Base-by-base conservation (phyloP, 2,888 invertebrate genomes). In the Eurytoma adleriae region DNA sequence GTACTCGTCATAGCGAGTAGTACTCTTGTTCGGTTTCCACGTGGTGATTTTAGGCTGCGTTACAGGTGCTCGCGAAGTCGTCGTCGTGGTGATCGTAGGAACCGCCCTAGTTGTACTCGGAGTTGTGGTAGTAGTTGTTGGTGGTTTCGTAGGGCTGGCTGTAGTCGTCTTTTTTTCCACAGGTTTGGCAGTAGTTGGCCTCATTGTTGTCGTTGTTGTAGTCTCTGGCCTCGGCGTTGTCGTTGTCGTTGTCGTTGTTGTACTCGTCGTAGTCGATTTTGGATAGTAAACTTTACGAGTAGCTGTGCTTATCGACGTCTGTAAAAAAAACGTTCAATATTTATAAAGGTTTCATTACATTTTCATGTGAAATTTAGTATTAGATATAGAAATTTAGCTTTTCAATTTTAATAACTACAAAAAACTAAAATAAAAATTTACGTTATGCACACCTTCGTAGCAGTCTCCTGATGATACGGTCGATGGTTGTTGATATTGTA, bases 401-500 rank as follows among this genome's bases (percentile, higher is more conserved):
- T 10, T 10, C 10, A 40, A 48, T 24, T 30, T n/a, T 16, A 48
- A 30, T 18, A 7, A 57, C 24, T 12, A 30, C 14, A 40, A 30
- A 27, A 30, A 30, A 1, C 5, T 14, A 69, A 69, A 69, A 24
- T 0, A 61, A 27, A 62, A 5, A 61, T 16, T n/a, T n/a, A 14
- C 24, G 1, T 4, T 7, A 14, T 14, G 20, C 16, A 48, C 40
- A 82, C 83, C 62, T 80, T 85, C 0, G 79, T 82, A 4, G 69
- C 72, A 0, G 83, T 84, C 48, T 86, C 87, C 1, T 83, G 73
- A 12, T 87, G 85, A 69, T 85, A 85, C 0, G 88, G 88, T 27
- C 86, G 86, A 76, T 91, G 90, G 82, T 91, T 91, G 72, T 89
- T 88, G 1, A 88, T 89, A 30, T 86, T 90, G 79, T 90, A 90